Conservation (phyloP, 2,113 vertebrate genomes). For the Columba livia region DNA sequence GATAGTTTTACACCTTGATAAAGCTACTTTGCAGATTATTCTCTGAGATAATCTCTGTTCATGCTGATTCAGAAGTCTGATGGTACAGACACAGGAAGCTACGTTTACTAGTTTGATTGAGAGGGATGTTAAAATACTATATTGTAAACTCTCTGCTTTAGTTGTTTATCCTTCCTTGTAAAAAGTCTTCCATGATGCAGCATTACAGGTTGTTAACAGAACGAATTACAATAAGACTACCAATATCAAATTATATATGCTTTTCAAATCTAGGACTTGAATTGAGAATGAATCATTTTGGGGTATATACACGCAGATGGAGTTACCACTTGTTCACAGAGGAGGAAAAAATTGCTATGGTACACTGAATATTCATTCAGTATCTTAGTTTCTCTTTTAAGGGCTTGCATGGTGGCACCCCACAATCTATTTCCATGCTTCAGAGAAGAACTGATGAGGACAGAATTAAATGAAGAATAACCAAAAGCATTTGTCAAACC, state of each 20-base stretch:
- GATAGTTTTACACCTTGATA: neutral
- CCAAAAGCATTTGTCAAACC: neutral
- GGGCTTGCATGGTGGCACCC: neutral
- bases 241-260: neutral
- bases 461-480: neutral
- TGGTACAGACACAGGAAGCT: neutral
- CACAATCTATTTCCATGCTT: neutral
- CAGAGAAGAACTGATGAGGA: neutral
- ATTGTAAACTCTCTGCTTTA: neutral
- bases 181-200: neutral
- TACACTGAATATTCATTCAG: neutral
- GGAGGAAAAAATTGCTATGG: neutral
- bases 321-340: neutral
- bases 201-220: neutral
- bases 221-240: neutral
- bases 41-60: neutral
- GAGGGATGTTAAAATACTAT: neutral
- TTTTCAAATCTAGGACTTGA: neutral
- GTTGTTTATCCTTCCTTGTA: neutral
- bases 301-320: neutral
- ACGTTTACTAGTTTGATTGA: neutral
- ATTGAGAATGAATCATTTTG: neutral
- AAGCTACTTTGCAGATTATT: neutral
- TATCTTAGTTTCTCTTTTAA: neutral
- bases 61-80: neutral